A percentile compares a stretch with the other conserved stretches of the same genome.
Evolutionary conservation across 92 coral and sea anemone genomes (phyloP).

Genomic region (Palythoa grandis): DNA sequence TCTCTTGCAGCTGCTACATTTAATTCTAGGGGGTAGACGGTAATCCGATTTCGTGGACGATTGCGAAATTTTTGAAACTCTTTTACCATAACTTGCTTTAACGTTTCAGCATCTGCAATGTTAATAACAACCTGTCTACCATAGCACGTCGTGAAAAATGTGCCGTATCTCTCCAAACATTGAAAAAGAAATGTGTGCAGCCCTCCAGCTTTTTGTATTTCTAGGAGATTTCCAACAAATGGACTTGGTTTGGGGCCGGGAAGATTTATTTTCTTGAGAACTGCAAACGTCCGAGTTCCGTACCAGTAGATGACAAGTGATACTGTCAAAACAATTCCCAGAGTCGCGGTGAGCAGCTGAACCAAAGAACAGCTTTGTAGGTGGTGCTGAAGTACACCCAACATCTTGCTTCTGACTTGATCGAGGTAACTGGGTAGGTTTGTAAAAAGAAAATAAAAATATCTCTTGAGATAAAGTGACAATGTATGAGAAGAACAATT

Average conservation of each 20-base stretch:
- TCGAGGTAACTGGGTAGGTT: no score
- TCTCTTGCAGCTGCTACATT: constrained; percentile 5
- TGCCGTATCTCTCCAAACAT: constrained; percentile 20
- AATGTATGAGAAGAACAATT: no score
- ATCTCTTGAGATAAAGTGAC: no score
- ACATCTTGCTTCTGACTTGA: background rate
- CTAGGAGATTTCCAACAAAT: constrained; percentile 27
- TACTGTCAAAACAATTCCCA: background rate
- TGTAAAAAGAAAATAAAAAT: no score
- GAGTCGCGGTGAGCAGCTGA: background rate
- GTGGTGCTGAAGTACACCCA: background rate
- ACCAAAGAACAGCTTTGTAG: background rate
- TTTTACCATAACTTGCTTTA: constrained; percentile 33
- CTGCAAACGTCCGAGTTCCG: constrained; percentile 3
- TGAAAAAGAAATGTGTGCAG: constrained; percentile 5
- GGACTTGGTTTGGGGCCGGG: constrained; percentile 20
- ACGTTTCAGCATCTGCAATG: constrained; percentile 26
- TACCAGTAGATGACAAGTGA: constrained; percentile 12
- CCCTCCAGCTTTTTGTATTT: constrained; percentile 26
- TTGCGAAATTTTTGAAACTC: constrained; percentile 22
- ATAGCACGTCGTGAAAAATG: background rate
- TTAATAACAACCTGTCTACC: constrained; percentile 7
- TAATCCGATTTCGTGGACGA: background rate
- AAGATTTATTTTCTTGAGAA: constrained; percentile 30
- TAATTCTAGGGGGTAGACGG: background rate